phyloP scores from a whole-genome alignment of 2,888 invertebrate genomes.

The Eurytoma californica region DNA sequence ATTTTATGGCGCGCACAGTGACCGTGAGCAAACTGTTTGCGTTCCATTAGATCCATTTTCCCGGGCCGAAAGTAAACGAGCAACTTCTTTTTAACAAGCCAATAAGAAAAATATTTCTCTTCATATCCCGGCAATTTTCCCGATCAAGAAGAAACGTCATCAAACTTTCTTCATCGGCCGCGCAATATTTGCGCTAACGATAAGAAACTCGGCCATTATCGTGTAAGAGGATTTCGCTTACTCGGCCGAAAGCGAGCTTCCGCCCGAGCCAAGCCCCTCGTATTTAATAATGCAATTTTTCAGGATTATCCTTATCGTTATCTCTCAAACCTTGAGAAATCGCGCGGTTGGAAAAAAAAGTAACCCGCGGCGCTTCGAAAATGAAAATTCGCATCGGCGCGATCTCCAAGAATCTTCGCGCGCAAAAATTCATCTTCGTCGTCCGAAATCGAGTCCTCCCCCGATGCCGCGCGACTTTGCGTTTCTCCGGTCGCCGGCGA shows the following conservation, averaged over 20 bases:
- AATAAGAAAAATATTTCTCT: too few relatives aligned
- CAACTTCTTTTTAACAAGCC: constrained; percentile 16
- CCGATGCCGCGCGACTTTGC: background rate
- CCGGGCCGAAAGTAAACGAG: too few relatives aligned
- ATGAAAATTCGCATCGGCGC: constrained; percentile 22
- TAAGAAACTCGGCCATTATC: constrained; percentile 37
- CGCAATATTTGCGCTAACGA: constrained; percentile 43
- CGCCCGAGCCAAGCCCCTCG: background rate
- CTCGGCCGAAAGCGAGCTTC: background rate
- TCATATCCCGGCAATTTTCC: too few relatives aligned
- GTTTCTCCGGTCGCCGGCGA: background rate
- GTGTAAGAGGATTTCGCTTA: constrained; percentile 40
- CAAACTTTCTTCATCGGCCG: constrained; percentile 11
- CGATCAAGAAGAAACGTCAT: background rate
- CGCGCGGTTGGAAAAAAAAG: constrained; percentile 13
- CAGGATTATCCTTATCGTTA: constrained; percentile 34
- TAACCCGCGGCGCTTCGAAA: constrained; percentile 16
- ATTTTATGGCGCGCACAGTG: too few relatives aligned
- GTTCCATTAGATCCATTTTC: too few relatives aligned
- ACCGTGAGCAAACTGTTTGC: too few relatives aligned
- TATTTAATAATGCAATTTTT: constrained; percentile 45
- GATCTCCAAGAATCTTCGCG: constrained; percentile 21
- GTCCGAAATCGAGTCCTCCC: background rate
- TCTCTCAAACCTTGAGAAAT: constrained; percentile 42
- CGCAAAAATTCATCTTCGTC: constrained; percentile 43